Evolutionary conservation across 2,888 invertebrate genomes (phyloP), one percentile per base, ranked within the genome.

Genomic region (Drosophila nr. perissopoda): DNA sequence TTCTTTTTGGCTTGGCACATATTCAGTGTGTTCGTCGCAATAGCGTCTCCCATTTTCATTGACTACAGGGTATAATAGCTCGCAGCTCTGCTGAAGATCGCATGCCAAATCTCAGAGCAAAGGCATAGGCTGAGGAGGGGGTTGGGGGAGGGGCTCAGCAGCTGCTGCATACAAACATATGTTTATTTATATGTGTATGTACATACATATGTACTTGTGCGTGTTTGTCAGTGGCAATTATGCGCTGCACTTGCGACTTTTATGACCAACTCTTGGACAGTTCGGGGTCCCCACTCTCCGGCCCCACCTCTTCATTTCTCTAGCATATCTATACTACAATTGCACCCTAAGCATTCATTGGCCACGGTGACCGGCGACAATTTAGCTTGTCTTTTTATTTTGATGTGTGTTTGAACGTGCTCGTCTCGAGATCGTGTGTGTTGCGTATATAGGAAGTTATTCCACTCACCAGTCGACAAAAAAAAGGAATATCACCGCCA

Each of bases 201-300:
- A 25, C 25, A 49, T 27, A 49, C 27, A 27, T 18, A 27, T 27
- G 49, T 18, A 54, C 27, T 34, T 36, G 40, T 76, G 76, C 68
- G 80, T 79, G 81, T 80, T 80, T 78, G 66, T 53, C 56, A 65
- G 61, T 46, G 70, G 58, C 74, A 79, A 79, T 82, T 83, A 76
- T 67, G 69, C 64, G 60, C 69, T 83, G 81, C 81, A 77, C 74
- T 74, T 77, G 83, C 83, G 48, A 66, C 70, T 71, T 81, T 74
- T 74, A 70, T 71, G 79, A 64, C 49, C 51, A 66, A 34, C 77
- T 73, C 60, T 71, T 61, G 51, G 36, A 21, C 65, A 72, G 48
- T 63, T 65, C 11, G 64, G 36, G 59, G 42, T 46, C 25, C 16
- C n/a, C 25, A 21, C 13, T 21, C 21, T 8, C 6, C 6, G 7